Conservation (phyloP, 2,888 invertebrate genomes). For the Philopedon plagiatum region DNA sequence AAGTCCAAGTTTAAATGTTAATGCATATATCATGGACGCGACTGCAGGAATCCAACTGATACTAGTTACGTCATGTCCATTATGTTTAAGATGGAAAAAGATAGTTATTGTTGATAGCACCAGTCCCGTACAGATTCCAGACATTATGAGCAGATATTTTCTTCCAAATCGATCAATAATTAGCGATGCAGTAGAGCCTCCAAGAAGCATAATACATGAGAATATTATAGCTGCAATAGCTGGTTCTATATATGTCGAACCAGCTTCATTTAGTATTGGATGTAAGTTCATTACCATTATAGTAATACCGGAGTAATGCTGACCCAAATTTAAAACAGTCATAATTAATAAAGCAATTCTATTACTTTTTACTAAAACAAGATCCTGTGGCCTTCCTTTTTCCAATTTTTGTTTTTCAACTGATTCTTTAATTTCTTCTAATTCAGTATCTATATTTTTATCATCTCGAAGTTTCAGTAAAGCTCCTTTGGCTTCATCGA, state of each 20-base stretch:
- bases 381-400: slow-evolving; percentile 61
- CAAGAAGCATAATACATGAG: slow-evolving; percentile 63
- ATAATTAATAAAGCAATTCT: slow-evolving; percentile 64
- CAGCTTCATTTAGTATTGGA: slow-evolving; percentile 62
- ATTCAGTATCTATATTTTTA: slow-evolving; percentile 60
- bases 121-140: slow-evolving; percentile 62
- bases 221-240: slow-evolving; percentile 64
- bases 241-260: slow-evolving; percentile 61
- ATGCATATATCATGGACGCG: slow-evolving; percentile 63
- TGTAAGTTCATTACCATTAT: slow-evolving; percentile 67
- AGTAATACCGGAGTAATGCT: slow-evolving; percentile 66
- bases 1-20: slow-evolving; percentile 62
- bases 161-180: slow-evolving; percentile 65
- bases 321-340: slow-evolving; percentile 64
- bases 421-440: slow-evolving; percentile 62
- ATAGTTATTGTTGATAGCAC: slow-evolving; percentile 61
- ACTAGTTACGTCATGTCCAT: slow-evolving; percentile 56
- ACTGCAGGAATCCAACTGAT: slow-evolving; percentile 65
- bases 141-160: slow-evolving; percentile 61
- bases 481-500: slow-evolving; percentile 60
- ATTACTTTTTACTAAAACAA: slow-evolving; percentile 63
- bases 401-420: slow-evolving; percentile 63
- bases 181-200: slow-evolving; percentile 60
- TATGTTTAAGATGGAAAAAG: slow-evolving; percentile 63
- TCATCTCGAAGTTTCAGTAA: slow-evolving; percentile 58